Percentiles rank a stretch among this genome's conserved stretches.
phyloP scores from a whole-genome alignment of 2,888 invertebrate species.

The Mellilla xanthometata region DNA sequence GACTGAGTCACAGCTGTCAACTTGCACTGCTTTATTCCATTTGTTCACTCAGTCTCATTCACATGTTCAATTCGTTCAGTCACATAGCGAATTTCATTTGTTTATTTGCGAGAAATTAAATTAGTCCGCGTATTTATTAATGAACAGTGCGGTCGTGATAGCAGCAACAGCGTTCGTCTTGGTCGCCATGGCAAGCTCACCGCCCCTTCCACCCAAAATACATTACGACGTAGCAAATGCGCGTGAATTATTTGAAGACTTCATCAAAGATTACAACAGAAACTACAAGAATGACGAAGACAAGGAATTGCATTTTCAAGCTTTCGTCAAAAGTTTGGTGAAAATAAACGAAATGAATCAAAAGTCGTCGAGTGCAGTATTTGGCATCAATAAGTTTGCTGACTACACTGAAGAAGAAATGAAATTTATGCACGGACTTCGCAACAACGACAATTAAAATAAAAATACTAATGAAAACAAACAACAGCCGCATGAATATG shows the following conservation, averaged over 20 bases:
- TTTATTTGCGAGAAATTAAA: too few relatives aligned
- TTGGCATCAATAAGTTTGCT: conserved; percentile 13
- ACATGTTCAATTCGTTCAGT: too few relatives aligned
- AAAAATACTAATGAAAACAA: too few relatives aligned
- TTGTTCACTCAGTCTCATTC: too few relatives aligned
- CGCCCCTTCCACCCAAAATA: background rate
- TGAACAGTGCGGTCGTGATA: too few relatives aligned
- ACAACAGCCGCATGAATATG: too few relatives aligned
- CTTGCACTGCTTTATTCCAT: too few relatives aligned
- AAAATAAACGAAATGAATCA: conserved; percentile 10
- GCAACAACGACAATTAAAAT: too few relatives aligned
- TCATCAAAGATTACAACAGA: conserved; percentile 34
- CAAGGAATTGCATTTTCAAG: conserved; percentile 33
- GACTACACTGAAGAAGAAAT: conserved; percentile 15
- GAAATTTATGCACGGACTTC: background rate
- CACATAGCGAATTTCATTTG: too few relatives aligned
- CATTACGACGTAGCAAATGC: conserved; percentile 35
- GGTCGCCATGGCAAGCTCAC: conserved; percentile 8
- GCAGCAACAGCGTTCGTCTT: too few relatives aligned
- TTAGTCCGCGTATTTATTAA: too few relatives aligned
- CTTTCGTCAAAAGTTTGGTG: conserved; percentile 26
- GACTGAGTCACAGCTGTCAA: too few relatives aligned
- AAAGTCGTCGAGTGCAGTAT: background rate
- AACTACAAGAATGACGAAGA: conserved; percentile 38
- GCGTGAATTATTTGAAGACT: conserved; percentile 36